Conservation (phyloP, 2,113 vertebrate genomes). For the Nothoprocta pentlandii region DNA sequence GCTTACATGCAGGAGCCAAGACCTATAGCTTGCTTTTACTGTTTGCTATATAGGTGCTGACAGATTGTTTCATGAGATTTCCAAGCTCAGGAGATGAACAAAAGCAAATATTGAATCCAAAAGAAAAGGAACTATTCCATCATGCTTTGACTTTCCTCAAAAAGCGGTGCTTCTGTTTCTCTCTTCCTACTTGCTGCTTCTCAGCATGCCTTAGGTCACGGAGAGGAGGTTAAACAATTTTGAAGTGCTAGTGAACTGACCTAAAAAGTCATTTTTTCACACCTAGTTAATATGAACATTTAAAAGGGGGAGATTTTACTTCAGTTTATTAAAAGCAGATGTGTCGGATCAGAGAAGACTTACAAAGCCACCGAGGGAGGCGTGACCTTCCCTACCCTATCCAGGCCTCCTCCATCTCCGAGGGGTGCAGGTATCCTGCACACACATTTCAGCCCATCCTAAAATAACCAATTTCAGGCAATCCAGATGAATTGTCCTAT, state of each 20-base stretch:
- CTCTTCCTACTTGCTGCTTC: not conserved
- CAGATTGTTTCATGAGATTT: slow-evolving; percentile 25
- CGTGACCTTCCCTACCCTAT: not conserved
- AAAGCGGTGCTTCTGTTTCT: not conserved
- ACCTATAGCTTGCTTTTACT: not conserved
- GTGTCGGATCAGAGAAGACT: not conserved
- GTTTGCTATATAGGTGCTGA: not conserved
- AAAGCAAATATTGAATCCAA: slow-evolving; percentile 28
- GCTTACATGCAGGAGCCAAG: not conserved
- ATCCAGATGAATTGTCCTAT: not conserved
- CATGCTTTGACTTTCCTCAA: not conserved
- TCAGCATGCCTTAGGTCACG: not conserved
- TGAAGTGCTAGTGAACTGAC: not conserved
- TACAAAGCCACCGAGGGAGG: not conserved
- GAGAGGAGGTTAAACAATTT: not conserved
- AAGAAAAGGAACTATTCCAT: not conserved
- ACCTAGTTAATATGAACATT: not conserved
- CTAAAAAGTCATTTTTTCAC: slow-evolving; percentile 37
- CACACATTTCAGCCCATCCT: not conserved
- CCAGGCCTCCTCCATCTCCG: not conserved
- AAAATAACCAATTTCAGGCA: not conserved
- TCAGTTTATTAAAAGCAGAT: slow-evolving; percentile 23
- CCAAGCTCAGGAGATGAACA: not conserved
- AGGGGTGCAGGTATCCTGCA: not conserved
- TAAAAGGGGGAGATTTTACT: not conserved